A percentile compares a stretch with the other conserved stretches of the same genome.
Conservation (phyloP, 2,888 invertebrate species). For the Catocala nupta region DNA sequence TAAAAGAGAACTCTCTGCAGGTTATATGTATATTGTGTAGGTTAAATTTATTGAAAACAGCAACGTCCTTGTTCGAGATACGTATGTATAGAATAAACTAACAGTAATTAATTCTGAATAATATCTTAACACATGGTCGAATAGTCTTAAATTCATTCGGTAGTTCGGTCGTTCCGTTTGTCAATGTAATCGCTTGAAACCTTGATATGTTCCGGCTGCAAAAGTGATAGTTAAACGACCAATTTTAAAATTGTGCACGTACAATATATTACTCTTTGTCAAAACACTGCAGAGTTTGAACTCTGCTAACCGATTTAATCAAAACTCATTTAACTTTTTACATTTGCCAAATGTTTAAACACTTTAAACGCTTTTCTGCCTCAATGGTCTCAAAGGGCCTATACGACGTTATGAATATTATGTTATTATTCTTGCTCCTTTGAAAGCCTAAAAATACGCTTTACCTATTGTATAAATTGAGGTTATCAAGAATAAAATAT, state of each 20-base stretch:
- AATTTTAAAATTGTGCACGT: too few relatives aligned
- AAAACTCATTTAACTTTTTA: conserved; percentile 7
- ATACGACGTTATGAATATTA: background rate
- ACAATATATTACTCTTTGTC: too few relatives aligned
- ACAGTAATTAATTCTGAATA: too few relatives aligned
- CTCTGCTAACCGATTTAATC: background rate
- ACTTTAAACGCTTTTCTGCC: background rate
- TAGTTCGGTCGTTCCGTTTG: background rate
- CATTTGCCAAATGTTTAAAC: background rate
- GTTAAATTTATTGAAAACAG: too few relatives aligned
- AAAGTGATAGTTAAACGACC: conserved; percentile 32
- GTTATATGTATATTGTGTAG: too few relatives aligned
- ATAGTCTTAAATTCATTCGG: too few relatives aligned
- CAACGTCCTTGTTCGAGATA: too few relatives aligned
- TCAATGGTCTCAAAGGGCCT: background rate
- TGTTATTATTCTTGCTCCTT: background rate
- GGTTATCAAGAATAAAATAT: conserved; percentile 3
- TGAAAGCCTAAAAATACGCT: background rate
- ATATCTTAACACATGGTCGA: too few relatives aligned
- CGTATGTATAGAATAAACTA: too few relatives aligned
- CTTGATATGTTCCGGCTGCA: conserved; percentile 32
- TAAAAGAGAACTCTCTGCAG: too few relatives aligned
- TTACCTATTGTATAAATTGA: background rate
- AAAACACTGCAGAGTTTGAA: background rate
- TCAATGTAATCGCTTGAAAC: conserved; percentile 19